Percentiles rank a stretch among this genome's conserved stretches.
Evolutionary conservation across 2,888 invertebrate genomes (phyloP).

Genomic region (Lapara coniferarum): DNA sequence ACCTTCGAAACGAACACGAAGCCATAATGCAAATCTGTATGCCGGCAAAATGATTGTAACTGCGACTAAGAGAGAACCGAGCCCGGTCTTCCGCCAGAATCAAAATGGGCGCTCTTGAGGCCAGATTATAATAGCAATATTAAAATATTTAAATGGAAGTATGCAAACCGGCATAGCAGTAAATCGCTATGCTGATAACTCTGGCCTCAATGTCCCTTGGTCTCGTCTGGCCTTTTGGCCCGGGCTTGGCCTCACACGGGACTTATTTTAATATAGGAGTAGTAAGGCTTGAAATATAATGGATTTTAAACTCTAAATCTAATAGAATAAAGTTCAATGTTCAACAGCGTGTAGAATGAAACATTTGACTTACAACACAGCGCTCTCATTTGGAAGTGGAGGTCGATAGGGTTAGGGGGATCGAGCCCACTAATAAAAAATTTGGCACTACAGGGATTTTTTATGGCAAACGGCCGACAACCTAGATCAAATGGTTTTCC

Average conservation of each 20-base stretch:
- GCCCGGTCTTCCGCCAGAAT: neutral
- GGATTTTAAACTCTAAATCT: conserved; percentile 17
- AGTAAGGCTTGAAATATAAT: conserved; percentile 19
- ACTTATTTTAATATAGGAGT: conserved; percentile 18
- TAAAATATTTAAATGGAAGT: neutral
- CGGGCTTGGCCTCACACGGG: conserved; percentile 8
- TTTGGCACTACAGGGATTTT: neutral
- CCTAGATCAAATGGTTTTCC: too few species aligned
- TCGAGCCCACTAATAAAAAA: neutral
- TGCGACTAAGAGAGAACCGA: neutral
- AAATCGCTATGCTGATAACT: neutral
- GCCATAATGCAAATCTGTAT: neutral
- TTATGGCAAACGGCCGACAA: too few species aligned
- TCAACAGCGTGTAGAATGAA: conserved; percentile 22
- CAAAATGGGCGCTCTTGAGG: neutral
- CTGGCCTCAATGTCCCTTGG: conserved; percentile 3
- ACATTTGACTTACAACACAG: conserved; percentile 7
- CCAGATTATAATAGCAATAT: neutral
- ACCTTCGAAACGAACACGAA: too few species aligned
- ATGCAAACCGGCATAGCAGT: neutral
- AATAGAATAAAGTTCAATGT: conserved; percentile 23
- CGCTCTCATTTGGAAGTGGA: conserved; percentile 8
- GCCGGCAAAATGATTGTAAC: neutral
- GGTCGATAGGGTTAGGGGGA: neutral
- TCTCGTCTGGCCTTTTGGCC: conserved; percentile 18